These are phyloP conservation scores for Steinernema scapterisci DNA, from an alignment of 2,888 invertebrate species.

Conservation along the genomic window DNA sequence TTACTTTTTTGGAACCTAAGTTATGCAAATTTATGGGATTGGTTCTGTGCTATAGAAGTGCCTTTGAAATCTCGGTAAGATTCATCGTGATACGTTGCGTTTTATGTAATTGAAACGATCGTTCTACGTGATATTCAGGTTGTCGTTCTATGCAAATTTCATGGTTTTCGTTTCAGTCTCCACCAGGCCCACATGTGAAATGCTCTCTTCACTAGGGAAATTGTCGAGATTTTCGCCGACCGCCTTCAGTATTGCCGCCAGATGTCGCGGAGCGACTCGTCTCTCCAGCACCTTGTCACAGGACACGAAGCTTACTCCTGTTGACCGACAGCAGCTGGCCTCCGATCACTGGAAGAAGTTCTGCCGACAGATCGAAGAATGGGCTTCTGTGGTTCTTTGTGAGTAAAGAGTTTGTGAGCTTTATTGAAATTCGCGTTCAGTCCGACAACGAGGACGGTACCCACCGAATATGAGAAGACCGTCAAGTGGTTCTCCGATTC, in stretches of 20 bases:
- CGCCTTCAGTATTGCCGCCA: background rate
- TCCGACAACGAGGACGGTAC: background rate
- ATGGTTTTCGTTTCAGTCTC: background rate
- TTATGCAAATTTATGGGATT: too few species aligned
- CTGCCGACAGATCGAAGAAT: background rate
- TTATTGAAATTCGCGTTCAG: background rate
- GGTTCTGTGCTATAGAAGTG: too few species aligned
- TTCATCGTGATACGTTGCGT: too few species aligned
- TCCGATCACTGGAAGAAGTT: background rate
- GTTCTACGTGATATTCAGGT: background rate
- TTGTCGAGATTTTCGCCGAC: background rate
- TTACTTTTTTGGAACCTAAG: too few species aligned
- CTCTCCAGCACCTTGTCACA: background rate
- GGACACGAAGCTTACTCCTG: background rate
- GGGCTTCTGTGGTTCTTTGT: background rate
- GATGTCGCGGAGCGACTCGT: background rate
- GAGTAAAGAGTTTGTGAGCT: background rate
- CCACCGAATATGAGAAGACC: background rate
- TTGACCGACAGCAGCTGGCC: background rate
- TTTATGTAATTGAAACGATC: too few species aligned
- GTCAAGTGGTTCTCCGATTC: background rate
- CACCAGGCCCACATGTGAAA: slow-evolving; percentile 2
- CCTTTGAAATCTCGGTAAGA: too few species aligned
- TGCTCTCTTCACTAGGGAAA: background rate
- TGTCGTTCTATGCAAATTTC: background rate